Evolutionary conservation across 2,113 vertebrate species (phyloP).

Genomic region (Chaetura pelagica): DNA sequence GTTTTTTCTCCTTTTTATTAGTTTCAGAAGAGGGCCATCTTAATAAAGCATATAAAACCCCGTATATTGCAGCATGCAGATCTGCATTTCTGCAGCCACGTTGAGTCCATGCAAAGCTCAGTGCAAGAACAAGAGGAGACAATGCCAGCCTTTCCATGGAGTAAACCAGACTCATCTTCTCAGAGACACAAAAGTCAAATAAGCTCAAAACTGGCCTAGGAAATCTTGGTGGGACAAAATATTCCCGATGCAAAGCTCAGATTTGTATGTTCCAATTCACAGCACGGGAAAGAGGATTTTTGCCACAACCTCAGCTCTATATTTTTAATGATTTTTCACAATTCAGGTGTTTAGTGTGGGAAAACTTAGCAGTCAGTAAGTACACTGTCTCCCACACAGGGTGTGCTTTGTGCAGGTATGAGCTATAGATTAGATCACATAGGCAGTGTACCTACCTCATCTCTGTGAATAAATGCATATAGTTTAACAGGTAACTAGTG

Average conservation of each 20-base stretch:
- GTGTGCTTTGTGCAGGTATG: not conserved
- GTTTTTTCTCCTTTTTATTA: not conserved
- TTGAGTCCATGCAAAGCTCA: not conserved
- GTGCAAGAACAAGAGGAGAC: not conserved
- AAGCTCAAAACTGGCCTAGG: not conserved
- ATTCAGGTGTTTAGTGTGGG: not conserved
- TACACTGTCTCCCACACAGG: not conserved
- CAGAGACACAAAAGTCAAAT: not conserved
- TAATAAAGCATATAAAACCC: not conserved
- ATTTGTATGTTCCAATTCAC: not conserved
- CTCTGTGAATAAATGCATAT: not conserved
- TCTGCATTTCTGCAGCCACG: not conserved
- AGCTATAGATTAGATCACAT: not conserved
- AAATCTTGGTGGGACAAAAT: not conserved
- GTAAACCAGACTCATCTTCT: not conserved
- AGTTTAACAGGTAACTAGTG: not conserved
- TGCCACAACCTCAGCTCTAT: not conserved
- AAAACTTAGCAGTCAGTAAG: not conserved
- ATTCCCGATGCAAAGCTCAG: not conserved
- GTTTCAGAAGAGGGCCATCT: not conserved
- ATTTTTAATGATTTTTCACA: not conserved
- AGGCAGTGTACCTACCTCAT: not conserved
- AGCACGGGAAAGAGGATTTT: not conserved
- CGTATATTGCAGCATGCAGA: not conserved
- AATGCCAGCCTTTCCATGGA: not conserved